Evolutionary conservation across 2,888 invertebrate genomes (phyloP).

Genomic region (Eucera pruinosa): DNA sequence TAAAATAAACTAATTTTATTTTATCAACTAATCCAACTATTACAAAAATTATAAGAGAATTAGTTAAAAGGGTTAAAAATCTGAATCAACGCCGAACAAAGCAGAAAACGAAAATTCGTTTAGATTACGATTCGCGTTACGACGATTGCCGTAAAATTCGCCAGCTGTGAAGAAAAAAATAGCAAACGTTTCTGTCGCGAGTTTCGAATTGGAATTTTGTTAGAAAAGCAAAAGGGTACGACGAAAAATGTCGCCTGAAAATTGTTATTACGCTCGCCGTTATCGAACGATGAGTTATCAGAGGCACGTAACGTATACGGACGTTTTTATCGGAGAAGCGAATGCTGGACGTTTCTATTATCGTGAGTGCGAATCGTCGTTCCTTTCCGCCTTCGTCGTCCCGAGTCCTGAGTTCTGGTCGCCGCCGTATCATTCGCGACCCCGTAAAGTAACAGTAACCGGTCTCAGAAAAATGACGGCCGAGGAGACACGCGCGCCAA

Average conservation of each 20-base stretch:
- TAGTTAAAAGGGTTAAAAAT: no score
- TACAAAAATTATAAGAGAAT: no score
- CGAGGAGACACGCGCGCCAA: slow-evolving; percentile 14
- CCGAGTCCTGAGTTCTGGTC: no score
- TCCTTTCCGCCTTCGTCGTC: slow-evolving; percentile 48
- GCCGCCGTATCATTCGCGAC: slow-evolving; percentile 21
- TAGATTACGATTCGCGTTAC: no score
- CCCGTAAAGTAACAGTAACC: slow-evolving; percentile 49
- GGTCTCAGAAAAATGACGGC: slow-evolving; percentile 7
- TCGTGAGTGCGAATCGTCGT: slow-evolving; percentile 60
- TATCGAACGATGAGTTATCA: slow-evolving; percentile 47
- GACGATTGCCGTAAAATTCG: no score
- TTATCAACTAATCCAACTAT: no score
- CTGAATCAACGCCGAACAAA: no score
- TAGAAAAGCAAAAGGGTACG: neutral
- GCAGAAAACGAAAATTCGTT: no score
- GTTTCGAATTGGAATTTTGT: neutral
- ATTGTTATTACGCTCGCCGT: slow-evolving; percentile 56
- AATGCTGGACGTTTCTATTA: slow-evolving; percentile 61
- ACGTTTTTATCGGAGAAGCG: slow-evolving; percentile 47
- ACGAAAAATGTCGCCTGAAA: slow-evolving; percentile 19
- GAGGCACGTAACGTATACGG: slow-evolving; percentile 38
- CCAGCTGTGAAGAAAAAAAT: no score
- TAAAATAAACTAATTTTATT: no score
- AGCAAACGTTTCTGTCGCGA: no score